A percentile compares a stretch with the other conserved stretches of the same genome.
These are phyloP conservation scores for Poecilus cupreus DNA, from an alignment of 2,888 invertebrate species.

Conservation along the genomic window DNA sequence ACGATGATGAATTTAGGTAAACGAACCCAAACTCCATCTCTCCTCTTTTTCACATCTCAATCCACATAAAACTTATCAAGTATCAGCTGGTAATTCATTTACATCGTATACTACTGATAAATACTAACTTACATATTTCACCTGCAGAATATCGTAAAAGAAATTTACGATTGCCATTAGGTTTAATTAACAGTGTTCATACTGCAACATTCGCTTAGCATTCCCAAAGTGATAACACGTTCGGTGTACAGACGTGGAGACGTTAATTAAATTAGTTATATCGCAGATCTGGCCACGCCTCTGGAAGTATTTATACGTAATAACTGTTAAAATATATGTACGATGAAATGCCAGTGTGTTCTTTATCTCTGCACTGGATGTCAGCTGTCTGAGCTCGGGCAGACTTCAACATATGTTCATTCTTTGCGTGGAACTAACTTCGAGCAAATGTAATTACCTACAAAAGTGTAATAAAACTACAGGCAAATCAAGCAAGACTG, in stretches of 20 bases:
- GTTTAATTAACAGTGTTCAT: slow-evolving; percentile 39
- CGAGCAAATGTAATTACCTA: too few relatives aligned
- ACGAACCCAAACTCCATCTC: too few relatives aligned
- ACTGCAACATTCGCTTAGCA: neutral
- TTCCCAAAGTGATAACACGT: slow-evolving; percentile 13
- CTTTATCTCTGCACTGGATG: neutral
- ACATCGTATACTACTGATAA: too few relatives aligned
- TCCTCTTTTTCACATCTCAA: too few relatives aligned
- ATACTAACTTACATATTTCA: neutral
- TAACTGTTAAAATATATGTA: neutral
- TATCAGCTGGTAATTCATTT: too few relatives aligned
- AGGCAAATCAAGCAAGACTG: too few relatives aligned
- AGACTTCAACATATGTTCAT: too few relatives aligned
- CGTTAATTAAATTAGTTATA: slow-evolving; percentile 7
- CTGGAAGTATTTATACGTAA: neutral
- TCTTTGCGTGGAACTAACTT: too few relatives aligned
- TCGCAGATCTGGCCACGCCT: slow-evolving; percentile 1
- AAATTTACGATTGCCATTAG: slow-evolving; percentile 36
- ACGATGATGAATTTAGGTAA: too few relatives aligned
- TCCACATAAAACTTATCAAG: too few relatives aligned
- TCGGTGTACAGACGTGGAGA: neutral
- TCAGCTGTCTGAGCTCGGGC: too few relatives aligned
- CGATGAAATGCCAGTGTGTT: neutral
- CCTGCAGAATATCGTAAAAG: slow-evolving; percentile 26
- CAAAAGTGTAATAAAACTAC: too few relatives aligned